Conservation (phyloP, 1,140 invertebrate species). For the Drosophila murphyi region DNA sequence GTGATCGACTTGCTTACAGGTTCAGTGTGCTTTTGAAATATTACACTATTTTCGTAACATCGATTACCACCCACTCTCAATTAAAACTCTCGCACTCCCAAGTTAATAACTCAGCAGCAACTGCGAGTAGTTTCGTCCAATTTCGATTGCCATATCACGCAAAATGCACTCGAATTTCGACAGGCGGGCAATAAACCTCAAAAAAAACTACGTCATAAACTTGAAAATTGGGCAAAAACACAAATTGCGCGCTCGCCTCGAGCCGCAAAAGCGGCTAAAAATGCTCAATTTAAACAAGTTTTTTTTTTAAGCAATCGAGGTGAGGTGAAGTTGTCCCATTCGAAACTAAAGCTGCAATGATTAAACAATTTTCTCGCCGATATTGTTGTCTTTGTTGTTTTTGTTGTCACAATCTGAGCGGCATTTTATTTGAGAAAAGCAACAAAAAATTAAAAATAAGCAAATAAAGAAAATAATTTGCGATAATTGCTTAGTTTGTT, state of each 20-base stretch:
- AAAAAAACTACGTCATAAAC: slow-evolving; percentile 45
- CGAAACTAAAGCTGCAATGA: slow-evolving; percentile 72
- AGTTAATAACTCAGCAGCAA: slow-evolving; percentile 9
- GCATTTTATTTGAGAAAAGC: slow-evolving; percentile 58
- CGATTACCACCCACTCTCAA: slow-evolving; percentile 33
- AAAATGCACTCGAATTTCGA: slow-evolving; percentile 73
- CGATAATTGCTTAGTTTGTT: slow-evolving; percentile 74
- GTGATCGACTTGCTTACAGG: neutral
- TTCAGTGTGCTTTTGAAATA: neutral
- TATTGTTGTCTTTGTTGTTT: slow-evolving; percentile 8
- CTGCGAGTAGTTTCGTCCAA: slow-evolving; percentile 16
- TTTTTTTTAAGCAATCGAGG: slow-evolving; percentile 24
- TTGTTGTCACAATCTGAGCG: slow-evolving; percentile 8
- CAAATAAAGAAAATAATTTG: slow-evolving; percentile 45
- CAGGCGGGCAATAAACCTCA: slow-evolving; percentile 63
- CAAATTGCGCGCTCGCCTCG: neutral
- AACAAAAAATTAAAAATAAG: slow-evolving; percentile 16
- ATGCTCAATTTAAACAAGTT: slow-evolving; percentile 51
- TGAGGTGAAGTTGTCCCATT: slow-evolving; percentile 37
- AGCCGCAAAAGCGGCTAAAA: slow-evolving; percentile 42
- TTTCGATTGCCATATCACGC: slow-evolving; percentile 43
- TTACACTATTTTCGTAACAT: slow-evolving; percentile 8
- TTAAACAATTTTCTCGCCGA: slow-evolving; percentile 70
- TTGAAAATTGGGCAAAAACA: slow-evolving; percentile 52
- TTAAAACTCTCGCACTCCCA: slow-evolving; percentile 10